Base-by-base conservation (phyloP, 2,888 invertebrate genomes). In the Latrodectus hesperus region DNA sequence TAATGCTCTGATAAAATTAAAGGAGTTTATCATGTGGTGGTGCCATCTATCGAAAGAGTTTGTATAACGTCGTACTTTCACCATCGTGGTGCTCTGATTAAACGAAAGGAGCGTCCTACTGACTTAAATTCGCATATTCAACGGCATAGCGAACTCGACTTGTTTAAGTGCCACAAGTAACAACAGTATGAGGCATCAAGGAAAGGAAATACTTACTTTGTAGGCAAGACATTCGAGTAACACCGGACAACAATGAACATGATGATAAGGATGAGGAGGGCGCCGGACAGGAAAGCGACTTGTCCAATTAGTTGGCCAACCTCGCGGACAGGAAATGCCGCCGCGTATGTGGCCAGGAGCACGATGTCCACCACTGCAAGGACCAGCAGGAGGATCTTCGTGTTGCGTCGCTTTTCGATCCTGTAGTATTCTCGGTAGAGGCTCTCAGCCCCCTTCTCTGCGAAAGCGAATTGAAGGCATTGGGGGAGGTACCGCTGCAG, bases 401-500 rank as follows among this genome's bases (percentile, higher is more conserved):
- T 93, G 55, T 95, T 95, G 73, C 94, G 94, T 74, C 95, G 94
- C 91, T 95, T 94, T 91, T 95, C 95, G 91, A 95, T 95, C 72
- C 95, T 93, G 91, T 95, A 95, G 92, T 95, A 96, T 89, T 94
- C 94, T 90, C 95, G 95, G 91, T 95, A 96, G 9, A 96, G 93
- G 90, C 94, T 94, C 91, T 96, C 95, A 90, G 95, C 93, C 77
- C 95, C 94, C 11, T 94, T 93, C 91, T 94, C 95, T 60, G 94
- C 93, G 91, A 95, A 95, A 71, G 93, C 93, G 79, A 93, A 92
- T 89, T 92, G 92, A 65, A 93, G 88, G 72, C 89, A 90, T 17
- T 83, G 87, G 0, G 90, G 90, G 3, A 90, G 84, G 70, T 88
- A 90, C 11, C 90, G 88, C 70, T 90, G 90, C 2, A 90, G 79